A percentile compares a stretch with the other conserved stretches of the same genome.
These are phyloP conservation scores for Momotus momota DNA, from an alignment of 2,797 vertebrate species.

Conservation along the genomic window DNA sequence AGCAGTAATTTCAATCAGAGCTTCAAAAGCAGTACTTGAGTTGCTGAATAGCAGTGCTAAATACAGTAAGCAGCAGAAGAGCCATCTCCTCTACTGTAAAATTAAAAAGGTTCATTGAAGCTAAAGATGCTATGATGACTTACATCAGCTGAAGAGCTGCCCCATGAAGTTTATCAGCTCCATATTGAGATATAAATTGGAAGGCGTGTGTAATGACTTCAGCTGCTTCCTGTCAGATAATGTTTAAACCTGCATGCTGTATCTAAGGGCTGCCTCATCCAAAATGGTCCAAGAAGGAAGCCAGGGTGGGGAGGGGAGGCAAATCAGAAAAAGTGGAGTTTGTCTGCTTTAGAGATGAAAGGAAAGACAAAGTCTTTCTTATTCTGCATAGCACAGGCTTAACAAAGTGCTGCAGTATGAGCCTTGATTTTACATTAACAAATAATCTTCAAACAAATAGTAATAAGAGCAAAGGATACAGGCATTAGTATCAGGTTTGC, in stretches of 20 bases:
- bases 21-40: constrained; percentile 62
- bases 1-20: constrained; percentile 68
- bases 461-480: background rate
- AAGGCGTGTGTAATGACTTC: background rate
- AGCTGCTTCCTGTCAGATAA: background rate
- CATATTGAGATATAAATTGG: constrained; percentile 30
- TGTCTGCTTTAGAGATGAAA: background rate
- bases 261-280: background rate
- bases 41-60: constrained; percentile 56
- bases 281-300: background rate
- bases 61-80: constrained; percentile 52
- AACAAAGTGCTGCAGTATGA: background rate
- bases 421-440: background rate
- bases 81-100: constrained; percentile 7
- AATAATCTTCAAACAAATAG: background rate
- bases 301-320: background rate
- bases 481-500: background rate
- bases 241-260: background rate
- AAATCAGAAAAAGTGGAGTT: background rate
- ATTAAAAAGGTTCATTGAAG: constrained; percentile 48
- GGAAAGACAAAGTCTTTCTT: background rate
- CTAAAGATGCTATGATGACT: constrained; percentile 45
- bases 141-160: constrained; percentile 47
- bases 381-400: background rate
- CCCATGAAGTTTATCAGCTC: constrained; percentile 36